phyloP scores from a whole-genome alignment of 1,140 invertebrate genomes.

The honey bee (Apis mellifera) region DNA sequence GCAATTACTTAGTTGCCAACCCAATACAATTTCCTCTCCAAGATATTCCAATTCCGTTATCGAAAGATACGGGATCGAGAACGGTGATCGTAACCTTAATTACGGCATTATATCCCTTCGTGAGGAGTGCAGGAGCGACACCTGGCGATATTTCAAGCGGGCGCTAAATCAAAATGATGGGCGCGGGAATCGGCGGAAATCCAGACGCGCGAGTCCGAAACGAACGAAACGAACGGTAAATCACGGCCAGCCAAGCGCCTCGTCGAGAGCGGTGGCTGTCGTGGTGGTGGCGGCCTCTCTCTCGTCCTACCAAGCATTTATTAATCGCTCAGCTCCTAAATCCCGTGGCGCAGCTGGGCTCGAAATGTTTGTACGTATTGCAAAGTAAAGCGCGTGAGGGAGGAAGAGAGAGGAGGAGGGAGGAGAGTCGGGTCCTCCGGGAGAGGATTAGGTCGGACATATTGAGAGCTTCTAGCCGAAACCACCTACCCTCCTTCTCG shows the following conservation, averaged over 20 bases:
- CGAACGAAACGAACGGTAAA: constrained; percentile 47
- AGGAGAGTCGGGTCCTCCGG: constrained; percentile 63
- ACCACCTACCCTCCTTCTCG: constrained; percentile 59
- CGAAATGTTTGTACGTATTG: constrained; percentile 71
- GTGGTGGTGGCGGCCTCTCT: constrained; percentile 57
- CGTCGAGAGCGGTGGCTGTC: constrained; percentile 67
- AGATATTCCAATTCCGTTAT: too few species aligned
- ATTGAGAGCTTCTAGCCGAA: constrained; percentile 74
- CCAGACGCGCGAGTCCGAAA: constrained; percentile 61
- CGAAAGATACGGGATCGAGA: too few species aligned
- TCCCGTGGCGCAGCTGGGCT: constrained; percentile 68
- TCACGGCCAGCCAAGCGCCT: constrained; percentile 51
- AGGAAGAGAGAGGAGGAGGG: constrained; percentile 20
- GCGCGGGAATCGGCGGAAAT: constrained; percentile 61
- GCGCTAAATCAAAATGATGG: constrained; percentile 65
- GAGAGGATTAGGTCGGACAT: constrained; percentile 75
- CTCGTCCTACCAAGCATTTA: constrained; percentile 68
- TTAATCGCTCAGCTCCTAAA: constrained; percentile 71
- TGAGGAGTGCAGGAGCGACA: too few species aligned
- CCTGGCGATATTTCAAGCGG: constrained; percentile 58
- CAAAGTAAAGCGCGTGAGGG: constrained; percentile 63
- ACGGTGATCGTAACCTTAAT: too few species aligned
- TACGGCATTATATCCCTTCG: too few species aligned
- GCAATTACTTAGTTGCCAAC: too few species aligned
- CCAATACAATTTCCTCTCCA: too few species aligned